Percentiles rank a stretch among this genome's conserved stretches.
Conservation (phyloP, 1,140 invertebrate species). For the Aplysia californica region DNA sequence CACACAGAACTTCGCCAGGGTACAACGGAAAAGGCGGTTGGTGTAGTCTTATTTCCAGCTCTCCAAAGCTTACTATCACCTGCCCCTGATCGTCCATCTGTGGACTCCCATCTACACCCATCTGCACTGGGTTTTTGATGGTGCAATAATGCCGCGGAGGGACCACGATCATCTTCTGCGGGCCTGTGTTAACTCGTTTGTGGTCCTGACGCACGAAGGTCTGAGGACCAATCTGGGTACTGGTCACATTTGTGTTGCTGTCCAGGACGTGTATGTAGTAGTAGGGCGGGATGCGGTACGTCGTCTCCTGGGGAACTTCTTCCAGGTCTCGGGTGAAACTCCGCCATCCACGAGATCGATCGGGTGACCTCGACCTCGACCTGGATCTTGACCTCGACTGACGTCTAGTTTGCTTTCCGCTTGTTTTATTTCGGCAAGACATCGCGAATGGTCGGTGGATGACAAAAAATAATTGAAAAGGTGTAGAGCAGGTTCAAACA, state of each 20-base stretch:
- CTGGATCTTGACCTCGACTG: neutral
- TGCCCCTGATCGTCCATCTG: slow-evolving; percentile 60
- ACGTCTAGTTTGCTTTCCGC: neutral
- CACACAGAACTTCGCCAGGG: slow-evolving; percentile 62
- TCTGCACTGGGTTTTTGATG: slow-evolving; percentile 65
- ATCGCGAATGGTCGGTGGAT: no score
- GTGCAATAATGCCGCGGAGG: slow-evolving; percentile 68
- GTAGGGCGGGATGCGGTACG: slow-evolving; percentile 65
- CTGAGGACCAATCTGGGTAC: slow-evolving; percentile 66
- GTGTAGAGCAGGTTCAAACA: no score
- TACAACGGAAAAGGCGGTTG: slow-evolving; percentile 70
- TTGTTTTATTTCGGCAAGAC: neutral
- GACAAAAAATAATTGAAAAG: no score
- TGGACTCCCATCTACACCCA: slow-evolving; percentile 51
- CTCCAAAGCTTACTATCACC: slow-evolving; percentile 62
- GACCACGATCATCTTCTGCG: slow-evolving; percentile 66
- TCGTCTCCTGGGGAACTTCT: no score
- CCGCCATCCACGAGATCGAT: no score
- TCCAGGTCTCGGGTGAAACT: no score
- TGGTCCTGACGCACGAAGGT: slow-evolving; percentile 69
- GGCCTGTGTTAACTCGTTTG: slow-evolving; percentile 60
- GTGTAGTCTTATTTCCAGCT: slow-evolving; percentile 65
- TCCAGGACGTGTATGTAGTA: slow-evolving; percentile 69
- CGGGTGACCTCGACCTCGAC: neutral
- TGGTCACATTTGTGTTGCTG: slow-evolving; percentile 67